A percentile compares a stretch with the other conserved stretches of the same genome.
These are phyloP conservation scores for Caenorhabditis doughertyi DNA, from an alignment of 2,888 invertebrate genomes.

Conservation along the genomic window DNA sequence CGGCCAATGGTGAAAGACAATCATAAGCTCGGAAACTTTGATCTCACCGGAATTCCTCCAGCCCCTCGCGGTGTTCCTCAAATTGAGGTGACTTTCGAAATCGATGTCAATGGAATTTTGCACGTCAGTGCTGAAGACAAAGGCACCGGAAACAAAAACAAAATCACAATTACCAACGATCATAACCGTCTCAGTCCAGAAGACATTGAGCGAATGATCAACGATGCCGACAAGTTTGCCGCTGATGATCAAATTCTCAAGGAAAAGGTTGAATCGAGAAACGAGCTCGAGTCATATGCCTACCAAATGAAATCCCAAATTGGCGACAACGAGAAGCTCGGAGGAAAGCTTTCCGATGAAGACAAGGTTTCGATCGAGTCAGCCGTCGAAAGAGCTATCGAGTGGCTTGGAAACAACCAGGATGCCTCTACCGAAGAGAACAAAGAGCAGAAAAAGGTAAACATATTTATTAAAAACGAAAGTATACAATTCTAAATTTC, in stretches of 20 bases:
- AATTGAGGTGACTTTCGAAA: slow-evolving; percentile 84
- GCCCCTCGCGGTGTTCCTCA: slow-evolving; percentile 84
- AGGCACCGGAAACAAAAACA: slow-evolving; percentile 97
- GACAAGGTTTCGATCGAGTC: slow-evolving; percentile 95
- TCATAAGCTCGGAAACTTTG: slow-evolving; percentile 97
- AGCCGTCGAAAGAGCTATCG: slow-evolving; percentile 95
- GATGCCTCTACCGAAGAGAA: slow-evolving; percentile 84
- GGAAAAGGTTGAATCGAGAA: slow-evolving; percentile 88
- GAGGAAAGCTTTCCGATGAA: slow-evolving; percentile 89
- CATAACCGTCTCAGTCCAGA: slow-evolving; percentile 92
- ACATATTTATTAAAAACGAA: neutral
- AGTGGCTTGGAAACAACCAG: slow-evolving; percentile 95
- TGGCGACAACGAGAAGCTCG: slow-evolving; percentile 96
- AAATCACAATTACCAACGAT: slow-evolving; percentile 98
- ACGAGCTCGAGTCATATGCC: slow-evolving; percentile 96
- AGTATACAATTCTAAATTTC: slow-evolving; percentile 47
- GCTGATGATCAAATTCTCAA: slow-evolving; percentile 95
- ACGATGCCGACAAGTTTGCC: slow-evolving; percentile 98
- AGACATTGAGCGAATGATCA: slow-evolving; percentile 99
- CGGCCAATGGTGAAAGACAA: slow-evolving; percentile 99
- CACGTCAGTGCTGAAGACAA: slow-evolving; percentile 97
- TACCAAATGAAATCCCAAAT: slow-evolving; percentile 95
- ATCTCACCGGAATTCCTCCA: slow-evolving; percentile 86
- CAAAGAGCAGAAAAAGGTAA: slow-evolving; percentile 87
- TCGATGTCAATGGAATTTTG: slow-evolving; percentile 85